Evolutionary conservation across 23 tunicate genomes (phyloP).

Genomic region (Aplidium turbinatum): DNA sequence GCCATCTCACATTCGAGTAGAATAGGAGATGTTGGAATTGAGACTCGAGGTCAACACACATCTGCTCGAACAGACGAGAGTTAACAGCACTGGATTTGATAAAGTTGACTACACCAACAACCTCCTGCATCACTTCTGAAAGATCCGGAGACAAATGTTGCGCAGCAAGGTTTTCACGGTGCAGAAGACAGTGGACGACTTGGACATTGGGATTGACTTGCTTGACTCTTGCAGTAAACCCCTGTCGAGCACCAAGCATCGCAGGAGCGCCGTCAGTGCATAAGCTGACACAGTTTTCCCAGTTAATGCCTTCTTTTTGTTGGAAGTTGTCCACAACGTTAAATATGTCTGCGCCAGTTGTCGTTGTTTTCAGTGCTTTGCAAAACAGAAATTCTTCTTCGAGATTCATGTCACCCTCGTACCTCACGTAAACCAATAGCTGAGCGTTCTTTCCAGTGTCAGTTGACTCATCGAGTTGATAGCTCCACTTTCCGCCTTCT

Average conservation of each 20-base stretch:
- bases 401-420: slow-evolving; percentile 56
- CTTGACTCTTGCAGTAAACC: slow-evolving; percentile 38
- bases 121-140: slow-evolving; percentile 57
- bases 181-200: slow-evolving; percentile 60
- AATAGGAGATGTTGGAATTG: slow-evolving; percentile 62
- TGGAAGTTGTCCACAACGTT: slow-evolving; percentile 28
- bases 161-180: too few relatives aligned
- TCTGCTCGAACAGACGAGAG: slow-evolving; percentile 36
- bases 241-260: slow-evolving; percentile 61
- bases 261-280: slow-evolving; percentile 70
- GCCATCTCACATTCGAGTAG: slow-evolving; percentile 55
- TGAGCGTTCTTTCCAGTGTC: slow-evolving; percentile 63
- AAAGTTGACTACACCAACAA: slow-evolving; percentile 57
- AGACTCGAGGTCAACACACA: slow-evolving; percentile 46
- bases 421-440: slow-evolving; percentile 54
- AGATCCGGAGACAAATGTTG: slow-evolving; percentile 13
- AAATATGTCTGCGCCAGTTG: slow-evolving; percentile 35
- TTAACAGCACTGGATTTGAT: slow-evolving; percentile 46
- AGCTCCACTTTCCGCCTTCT: slow-evolving; percentile 59
- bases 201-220: slow-evolving; percentile 21
- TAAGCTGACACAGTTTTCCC: slow-evolving; percentile 64
- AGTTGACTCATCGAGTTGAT: slow-evolving; percentile 72
- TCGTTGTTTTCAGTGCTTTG: slow-evolving; percentile 53
- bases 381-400: slow-evolving; percentile 65
- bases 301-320: slow-evolving; percentile 42